phyloP scores from a whole-genome alignment of 2,797 vertebrate species.

The Alcedo quadribrachys region DNA sequence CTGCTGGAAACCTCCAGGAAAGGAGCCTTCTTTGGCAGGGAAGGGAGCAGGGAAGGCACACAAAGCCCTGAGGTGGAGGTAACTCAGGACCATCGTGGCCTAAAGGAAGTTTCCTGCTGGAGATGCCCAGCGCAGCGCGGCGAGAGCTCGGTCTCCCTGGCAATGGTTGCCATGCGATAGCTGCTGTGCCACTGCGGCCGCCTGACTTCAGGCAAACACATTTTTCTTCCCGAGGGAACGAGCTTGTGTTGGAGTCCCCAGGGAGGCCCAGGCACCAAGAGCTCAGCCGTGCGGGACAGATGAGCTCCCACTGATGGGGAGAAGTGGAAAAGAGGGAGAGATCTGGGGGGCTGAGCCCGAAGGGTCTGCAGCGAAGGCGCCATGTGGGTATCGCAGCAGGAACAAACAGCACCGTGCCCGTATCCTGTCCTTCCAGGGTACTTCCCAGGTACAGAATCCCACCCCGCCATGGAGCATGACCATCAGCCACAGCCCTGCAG shows the following conservation, averaged over 20 bases:
- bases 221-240: not conserved
- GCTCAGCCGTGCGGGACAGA: accelerated
- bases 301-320: accelerated
- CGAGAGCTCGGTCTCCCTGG: slow-evolving; percentile 54
- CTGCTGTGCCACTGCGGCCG: not conserved
- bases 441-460: not conserved
- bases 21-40: not conserved
- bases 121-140: not conserved
- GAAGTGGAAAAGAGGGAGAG: not conserved
- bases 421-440: not conserved
- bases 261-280: not conserved
- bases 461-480: accelerated
- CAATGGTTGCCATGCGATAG: slow-evolving; percentile 53
- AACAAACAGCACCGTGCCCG: accelerated
- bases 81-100: not conserved
- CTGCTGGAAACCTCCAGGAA: not conserved
- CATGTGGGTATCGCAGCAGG: accelerated
- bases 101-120: not conserved
- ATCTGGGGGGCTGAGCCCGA: accelerated
- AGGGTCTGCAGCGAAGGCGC: accelerated
- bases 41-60: accelerated
- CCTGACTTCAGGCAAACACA: not conserved
- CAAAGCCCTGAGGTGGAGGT: accelerated
- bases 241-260: accelerated
- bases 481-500: not conserved